These are phyloP conservation scores for Rotaria magnacalcarata DNA, from an alignment of 2,888 invertebrate genomes.

Conservation along the genomic window DNA sequence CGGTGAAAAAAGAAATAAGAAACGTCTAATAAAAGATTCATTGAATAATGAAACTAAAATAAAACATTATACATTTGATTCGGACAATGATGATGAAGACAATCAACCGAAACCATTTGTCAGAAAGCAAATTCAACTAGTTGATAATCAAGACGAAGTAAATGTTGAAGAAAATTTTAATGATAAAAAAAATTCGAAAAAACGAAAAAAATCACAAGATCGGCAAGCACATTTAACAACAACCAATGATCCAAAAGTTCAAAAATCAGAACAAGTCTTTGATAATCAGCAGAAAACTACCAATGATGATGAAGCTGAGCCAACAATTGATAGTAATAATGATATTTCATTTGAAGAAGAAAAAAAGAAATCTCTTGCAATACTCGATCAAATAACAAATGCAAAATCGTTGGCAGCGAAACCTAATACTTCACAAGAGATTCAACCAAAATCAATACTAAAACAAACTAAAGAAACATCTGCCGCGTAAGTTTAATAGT, in stretches of 20 bases:
- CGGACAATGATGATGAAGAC: background rate
- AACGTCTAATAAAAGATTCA: constrained; percentile 4
- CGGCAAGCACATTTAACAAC: background rate
- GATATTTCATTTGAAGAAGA: background rate
- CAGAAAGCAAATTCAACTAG: background rate
- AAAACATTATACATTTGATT: background rate
- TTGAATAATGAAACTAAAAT: background rate
- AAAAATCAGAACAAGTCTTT: background rate
- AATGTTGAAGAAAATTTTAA: background rate
- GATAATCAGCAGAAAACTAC: background rate
- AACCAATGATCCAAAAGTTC: background rate
- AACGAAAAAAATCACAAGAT: background rate
- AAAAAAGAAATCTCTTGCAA: background rate
- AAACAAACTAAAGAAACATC: background rate
- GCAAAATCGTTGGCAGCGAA: background rate
- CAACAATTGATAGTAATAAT: background rate
- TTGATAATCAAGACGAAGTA: background rate
- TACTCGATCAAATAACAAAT: background rate
- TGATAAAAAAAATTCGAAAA: background rate
- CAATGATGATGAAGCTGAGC: background rate
- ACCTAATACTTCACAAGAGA: background rate
- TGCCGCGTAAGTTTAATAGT: background rate
- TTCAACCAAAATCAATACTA: background rate
- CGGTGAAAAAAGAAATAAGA: background rate
- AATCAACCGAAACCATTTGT: background rate